phyloP scores from a whole-genome alignment of 1,140 invertebrate genomes.

The Samia ricini region DNA sequence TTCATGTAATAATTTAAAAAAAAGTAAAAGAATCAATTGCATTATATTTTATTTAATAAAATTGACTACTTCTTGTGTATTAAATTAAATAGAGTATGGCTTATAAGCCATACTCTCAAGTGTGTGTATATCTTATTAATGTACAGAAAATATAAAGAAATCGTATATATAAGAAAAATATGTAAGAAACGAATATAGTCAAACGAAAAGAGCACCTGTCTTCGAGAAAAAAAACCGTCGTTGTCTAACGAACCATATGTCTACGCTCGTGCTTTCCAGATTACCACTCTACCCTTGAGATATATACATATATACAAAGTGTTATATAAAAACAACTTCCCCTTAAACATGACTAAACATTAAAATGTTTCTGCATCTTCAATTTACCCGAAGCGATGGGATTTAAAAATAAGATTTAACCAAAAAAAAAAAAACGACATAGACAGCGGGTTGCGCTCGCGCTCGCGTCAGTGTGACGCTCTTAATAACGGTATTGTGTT shows the following conservation, averaged over 20 bases:
- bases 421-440: slow-evolving; percentile 54
- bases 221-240: slow-evolving; percentile 27
- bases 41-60: too few relatives aligned
- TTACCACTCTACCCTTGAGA: slow-evolving; percentile 17
- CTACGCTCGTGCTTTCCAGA: slow-evolving; percentile 36
- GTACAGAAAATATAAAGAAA: background rate
- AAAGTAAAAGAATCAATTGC: too few relatives aligned
- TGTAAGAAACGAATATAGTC: background rate
- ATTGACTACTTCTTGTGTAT: too few relatives aligned
- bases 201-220: slow-evolving; percentile 31
- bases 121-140: background rate
- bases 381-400: slow-evolving; percentile 47
- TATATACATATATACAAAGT: slow-evolving; percentile 37
- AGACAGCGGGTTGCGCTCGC: slow-evolving; percentile 49
- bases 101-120: too few relatives aligned
- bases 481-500: slow-evolving; percentile 70
- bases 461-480: slow-evolving; percentile 66
- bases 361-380: slow-evolving; percentile 48
- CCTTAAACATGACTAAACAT: slow-evolving; percentile 63
- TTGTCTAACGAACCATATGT: slow-evolving; percentile 54
- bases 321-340: slow-evolving; percentile 40
- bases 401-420: slow-evolving; percentile 57
- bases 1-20: too few relatives aligned
- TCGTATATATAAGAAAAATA: background rate
- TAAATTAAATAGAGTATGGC: too few relatives aligned